Evolutionary conservation across 2,113 vertebrate species (phyloP), one percentile per base, ranked within the genome.

Genomic region (Albula goreensis): DNA sequence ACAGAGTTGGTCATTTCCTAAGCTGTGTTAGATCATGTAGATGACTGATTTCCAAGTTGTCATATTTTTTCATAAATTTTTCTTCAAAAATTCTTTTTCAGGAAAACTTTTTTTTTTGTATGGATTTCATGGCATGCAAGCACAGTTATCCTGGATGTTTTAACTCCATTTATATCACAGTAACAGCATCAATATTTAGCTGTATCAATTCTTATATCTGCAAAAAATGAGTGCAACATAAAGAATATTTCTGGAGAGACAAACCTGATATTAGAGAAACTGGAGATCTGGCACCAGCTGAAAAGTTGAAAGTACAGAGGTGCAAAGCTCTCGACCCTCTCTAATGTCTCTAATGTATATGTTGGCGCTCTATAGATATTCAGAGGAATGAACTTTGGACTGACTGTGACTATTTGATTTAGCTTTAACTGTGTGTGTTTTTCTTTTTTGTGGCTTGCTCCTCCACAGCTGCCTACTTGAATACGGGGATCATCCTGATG

Each of bases 401-500:
- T 12, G 12, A 56, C 53, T 56, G 12, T 56, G 53, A 56, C 31
- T 60, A 6, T 11, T 7, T 3, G 3, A 6, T n/a, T 70, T 17
- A 9, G 8, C 83, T 70, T 1, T n/a, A 22, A 74, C 48, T 74
- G 56, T 22, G 57, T 11, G 22, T 51, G n/a, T 22, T 77, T 63
- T 51, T 51, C 60, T 63, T 7, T 50, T 41, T 41, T 41, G 31
- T 13, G 3, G 22, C 52, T 84, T 22, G 52, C 60, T 22, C 48
- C 13, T 83, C 63, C 4, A 51, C 92, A 99, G 98, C 98, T 88
- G 98, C 98, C 4, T 99, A 99, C 96, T 97, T 99, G 96, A 99
- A 99, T 94, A 99, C 98, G 0, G 98, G 98, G 82, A 99, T 99
- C 91, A 97, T 99, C 91, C 93, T 97, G 74, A 99, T 99, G 98